Conservation (phyloP, 2,888 invertebrate species). For the Drosophila mimica region DNA sequence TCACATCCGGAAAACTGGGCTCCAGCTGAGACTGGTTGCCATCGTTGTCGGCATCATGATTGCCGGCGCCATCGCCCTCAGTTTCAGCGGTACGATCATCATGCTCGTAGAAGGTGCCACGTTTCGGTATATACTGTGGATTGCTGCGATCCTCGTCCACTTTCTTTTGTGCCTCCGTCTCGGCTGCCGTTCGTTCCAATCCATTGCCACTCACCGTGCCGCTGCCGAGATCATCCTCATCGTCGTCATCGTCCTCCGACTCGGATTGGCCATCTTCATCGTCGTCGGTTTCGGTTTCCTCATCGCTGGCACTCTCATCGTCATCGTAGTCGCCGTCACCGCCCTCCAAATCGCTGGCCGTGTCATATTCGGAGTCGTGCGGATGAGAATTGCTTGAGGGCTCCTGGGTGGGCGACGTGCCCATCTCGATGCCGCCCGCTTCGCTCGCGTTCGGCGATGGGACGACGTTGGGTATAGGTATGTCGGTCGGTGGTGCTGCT, state of each 20-base stretch:
- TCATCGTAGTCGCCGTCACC: constrained; percentile 83
- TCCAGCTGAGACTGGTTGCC: constrained; percentile 43
- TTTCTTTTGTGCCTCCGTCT: constrained; percentile 89
- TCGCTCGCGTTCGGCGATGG: constrained; percentile 61
- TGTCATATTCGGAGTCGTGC: constrained; percentile 85
- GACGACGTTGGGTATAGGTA: constrained; percentile 71
- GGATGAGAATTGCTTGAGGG: constrained; percentile 84
- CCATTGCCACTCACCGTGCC: constrained; percentile 89
- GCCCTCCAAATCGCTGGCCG: constrained; percentile 85
- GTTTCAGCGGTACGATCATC: constrained; percentile 94
- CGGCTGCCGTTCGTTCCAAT: constrained; percentile 86
- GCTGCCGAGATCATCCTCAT: constrained; percentile 57
- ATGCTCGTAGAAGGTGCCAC: constrained; percentile 98
- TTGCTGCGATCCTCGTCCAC: constrained; percentile 97
- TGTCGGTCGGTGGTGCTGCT: constrained; percentile 68
- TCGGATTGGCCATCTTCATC: constrained; percentile 71
- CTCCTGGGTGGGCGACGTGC: constrained; percentile 83
- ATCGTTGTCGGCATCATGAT: constrained; percentile 47
- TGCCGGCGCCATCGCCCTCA: constrained; percentile 57
- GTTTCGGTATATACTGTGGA: constrained; percentile 98
- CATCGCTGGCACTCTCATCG: constrained; percentile 73
- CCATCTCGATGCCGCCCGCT: constrained; percentile 67
- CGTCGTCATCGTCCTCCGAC: constrained; percentile 68
- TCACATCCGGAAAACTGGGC: constrained; percentile 36
- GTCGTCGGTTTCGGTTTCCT: constrained; percentile 73